Evolutionary conservation across 2,888 invertebrate species (phyloP).

Genomic region (Noctua janthe): DNA sequence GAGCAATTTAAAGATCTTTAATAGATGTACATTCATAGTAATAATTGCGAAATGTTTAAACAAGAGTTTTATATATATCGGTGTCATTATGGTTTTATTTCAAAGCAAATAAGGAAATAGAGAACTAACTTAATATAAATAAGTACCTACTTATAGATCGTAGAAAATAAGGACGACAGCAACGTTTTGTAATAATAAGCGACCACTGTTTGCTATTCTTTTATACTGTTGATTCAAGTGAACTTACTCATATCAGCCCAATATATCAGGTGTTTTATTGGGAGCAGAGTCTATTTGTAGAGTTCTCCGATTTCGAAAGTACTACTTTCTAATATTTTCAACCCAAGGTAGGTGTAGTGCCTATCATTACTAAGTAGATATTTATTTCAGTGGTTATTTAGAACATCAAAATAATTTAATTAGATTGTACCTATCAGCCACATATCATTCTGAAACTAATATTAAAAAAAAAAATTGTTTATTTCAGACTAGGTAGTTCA

Average conservation of each 20-base stretch:
- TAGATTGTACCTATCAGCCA: background rate
- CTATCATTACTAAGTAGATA: constrained; percentile 4
- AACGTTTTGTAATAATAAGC: constrained; percentile 61
- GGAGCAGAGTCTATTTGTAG: constrained; percentile 59
- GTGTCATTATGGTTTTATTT: constrained; percentile 50
- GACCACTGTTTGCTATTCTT: constrained; percentile 55
- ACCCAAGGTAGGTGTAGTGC: background rate
- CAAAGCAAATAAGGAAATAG: constrained; percentile 61
- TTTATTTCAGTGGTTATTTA: constrained; percentile 4
- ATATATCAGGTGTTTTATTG: constrained; percentile 72
- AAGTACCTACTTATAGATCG: constrained; percentile 52
- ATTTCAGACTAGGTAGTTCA: too few species aligned
- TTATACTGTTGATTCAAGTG: constrained; percentile 69
- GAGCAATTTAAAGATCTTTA: background rate
- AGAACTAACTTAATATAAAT: constrained; percentile 39
- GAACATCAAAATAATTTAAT: background rate
- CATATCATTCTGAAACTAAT: background rate
- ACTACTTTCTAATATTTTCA: constrained; percentile 60
- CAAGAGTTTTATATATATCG: background rate
- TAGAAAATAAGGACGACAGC: constrained; percentile 66
- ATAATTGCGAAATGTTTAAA: constrained; percentile 1
- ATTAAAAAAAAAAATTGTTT: too few species aligned
- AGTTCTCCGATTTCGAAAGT: constrained; percentile 45
- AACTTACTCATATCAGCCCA: constrained; percentile 51
- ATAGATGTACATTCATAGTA: background rate